These are phyloP conservation scores for Phoronis australis DNA, from an alignment of 2,888 invertebrate genomes.

Conservation along the genomic window DNA sequence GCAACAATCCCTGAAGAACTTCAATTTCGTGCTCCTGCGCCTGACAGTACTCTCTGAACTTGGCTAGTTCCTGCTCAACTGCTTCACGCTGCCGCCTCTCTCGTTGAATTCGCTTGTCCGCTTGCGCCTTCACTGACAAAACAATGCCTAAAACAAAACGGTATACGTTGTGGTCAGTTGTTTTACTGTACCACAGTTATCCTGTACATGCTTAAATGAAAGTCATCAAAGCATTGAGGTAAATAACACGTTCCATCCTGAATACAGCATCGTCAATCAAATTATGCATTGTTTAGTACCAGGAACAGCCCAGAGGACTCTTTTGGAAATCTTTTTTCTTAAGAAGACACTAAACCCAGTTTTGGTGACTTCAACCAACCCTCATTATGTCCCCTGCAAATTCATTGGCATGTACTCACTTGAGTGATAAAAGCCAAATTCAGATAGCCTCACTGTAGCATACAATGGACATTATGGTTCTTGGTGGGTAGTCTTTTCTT, in stretches of 20 bases:
- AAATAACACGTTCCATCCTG: neutral
- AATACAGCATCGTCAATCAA: neutral
- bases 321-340: too few relatives aligned
- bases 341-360: too few relatives aligned
- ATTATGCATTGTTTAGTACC: neutral
- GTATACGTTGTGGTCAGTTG: too few relatives aligned
- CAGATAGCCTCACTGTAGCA: too few relatives aligned
- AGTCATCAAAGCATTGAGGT: neutral
- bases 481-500: too few relatives aligned
- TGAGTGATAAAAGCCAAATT: too few relatives aligned
- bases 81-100: slow-evolving; percentile 43
- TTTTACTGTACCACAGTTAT: too few relatives aligned
- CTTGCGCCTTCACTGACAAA: slow-evolving; percentile 47
- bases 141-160: slow-evolving; percentile 34
- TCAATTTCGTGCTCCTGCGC: slow-evolving; percentile 51
- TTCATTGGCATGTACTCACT: too few relatives aligned
- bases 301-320: too few relatives aligned
- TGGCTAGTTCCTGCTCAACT: slow-evolving; percentile 48
- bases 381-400: too few relatives aligned
- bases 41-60: slow-evolving; percentile 48
- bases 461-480: too few relatives aligned
- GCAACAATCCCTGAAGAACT: slow-evolving; percentile 39
- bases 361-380: too few relatives aligned
- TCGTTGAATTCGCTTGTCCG: slow-evolving; percentile 44
- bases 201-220: neutral